These are phyloP conservation scores for Hetaerina titia DNA, from an alignment of 2,888 invertebrate species.

Conservation along the genomic window DNA sequence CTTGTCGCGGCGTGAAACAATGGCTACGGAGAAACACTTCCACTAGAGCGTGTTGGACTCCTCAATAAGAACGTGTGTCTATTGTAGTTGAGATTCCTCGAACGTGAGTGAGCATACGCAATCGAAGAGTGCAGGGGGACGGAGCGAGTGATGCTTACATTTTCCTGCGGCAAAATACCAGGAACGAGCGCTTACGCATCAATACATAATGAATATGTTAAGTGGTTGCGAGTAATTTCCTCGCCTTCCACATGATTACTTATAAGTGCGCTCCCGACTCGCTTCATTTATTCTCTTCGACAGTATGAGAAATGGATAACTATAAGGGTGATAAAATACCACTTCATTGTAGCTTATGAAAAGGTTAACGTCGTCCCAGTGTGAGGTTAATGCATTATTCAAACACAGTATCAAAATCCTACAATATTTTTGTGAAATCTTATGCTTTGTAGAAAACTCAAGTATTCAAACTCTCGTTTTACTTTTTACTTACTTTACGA, in stretches of 20 bases:
- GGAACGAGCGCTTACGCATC: background rate
- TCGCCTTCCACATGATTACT: background rate
- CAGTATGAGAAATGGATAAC: too few species aligned
- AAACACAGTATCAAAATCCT: too few species aligned
- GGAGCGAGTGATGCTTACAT: background rate
- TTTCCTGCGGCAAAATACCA: background rate
- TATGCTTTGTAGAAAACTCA: too few species aligned
- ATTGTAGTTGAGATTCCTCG: background rate
- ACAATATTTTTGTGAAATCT: too few species aligned
- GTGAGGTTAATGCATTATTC: too few species aligned
- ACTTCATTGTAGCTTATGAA: too few species aligned
- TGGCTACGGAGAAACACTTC: background rate
- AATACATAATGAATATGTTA: background rate
- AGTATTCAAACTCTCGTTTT: too few species aligned
- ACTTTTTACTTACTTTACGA: too few species aligned
- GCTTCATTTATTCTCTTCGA: too few species aligned
- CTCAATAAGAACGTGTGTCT: background rate
- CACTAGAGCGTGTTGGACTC: background rate
- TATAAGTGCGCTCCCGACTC: too few species aligned
- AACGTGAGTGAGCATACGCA: background rate
- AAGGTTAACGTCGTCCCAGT: too few species aligned
- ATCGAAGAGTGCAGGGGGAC: background rate
- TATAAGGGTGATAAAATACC: too few species aligned
- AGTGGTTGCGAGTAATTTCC: background rate
- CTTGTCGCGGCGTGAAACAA: background rate